Base-by-base conservation (phyloP, 2,888 invertebrate genomes). In the Meghimatium bilineatum region DNA sequence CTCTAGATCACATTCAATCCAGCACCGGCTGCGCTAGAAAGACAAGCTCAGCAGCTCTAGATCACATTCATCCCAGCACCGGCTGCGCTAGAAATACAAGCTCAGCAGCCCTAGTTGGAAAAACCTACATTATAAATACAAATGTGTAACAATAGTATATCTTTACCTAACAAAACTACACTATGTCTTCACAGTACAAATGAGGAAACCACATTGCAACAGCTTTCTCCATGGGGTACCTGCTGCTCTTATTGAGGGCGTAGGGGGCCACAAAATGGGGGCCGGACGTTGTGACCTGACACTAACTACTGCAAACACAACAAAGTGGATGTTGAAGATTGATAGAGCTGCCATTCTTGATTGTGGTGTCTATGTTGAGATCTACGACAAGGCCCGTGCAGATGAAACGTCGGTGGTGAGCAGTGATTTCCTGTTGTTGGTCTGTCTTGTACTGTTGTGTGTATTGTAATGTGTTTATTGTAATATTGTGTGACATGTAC, bases 321-420 rank as follows among this genome's bases (percentile, higher is more conserved):
- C 72, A 12, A 81, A 80, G 67, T 86, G 86, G 86, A 84, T 84
- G 83, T 29, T 86, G 74, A 78, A 75, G 75, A 63, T 86, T 32
- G 84, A 86, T 49, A 78, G 34, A 3, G 79, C 76, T 26, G 72
- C 52, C 79, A 86, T 86, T 29, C 52, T 82, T 72, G 86, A 86
- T 82, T 86, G 86, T 60, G 29, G 49, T 52, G 86, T 86, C 44
- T 29, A n/a, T 32, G n/a, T 86, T 56, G 38, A 78, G 20, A 67
- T 86, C 49, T 86, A 78, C 38, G 84, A 84, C n/a, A 74, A 82
- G 29, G 79, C 44, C 52, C 44, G 56, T 6, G 6, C 38, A 6
- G 23, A 63, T 6, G 44, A 56, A 0, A 77, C 79, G 60, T 82
- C 84, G 17, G 69, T 84, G 81, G 84, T 86, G 32, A 79, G 86